Evolutionary conservation across 1,140 invertebrate species (phyloP), one percentile per base, ranked within the genome.

Genomic region (Acromyrmex heyeri): DNA sequence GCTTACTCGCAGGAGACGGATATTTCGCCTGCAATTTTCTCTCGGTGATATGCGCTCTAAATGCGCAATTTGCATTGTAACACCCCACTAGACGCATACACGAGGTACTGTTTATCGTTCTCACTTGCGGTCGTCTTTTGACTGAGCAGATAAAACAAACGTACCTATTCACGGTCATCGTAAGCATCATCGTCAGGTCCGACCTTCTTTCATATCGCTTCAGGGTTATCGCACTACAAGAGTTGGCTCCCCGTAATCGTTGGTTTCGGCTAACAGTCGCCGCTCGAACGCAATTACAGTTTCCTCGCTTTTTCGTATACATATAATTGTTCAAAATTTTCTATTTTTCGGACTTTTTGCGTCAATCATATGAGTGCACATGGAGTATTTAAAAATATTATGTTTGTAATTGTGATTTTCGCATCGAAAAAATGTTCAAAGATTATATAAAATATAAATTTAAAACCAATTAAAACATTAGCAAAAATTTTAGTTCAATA

Each of bases 151-250:
- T 50, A 50, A 73, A 86, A 69, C 61, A 50, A 34, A 14, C 59
- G 48, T 70, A 87, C 48, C 67, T 78, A 67, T 73, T 65, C 65
- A 64, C 61, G 78, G 65, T 48, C 79, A 55, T 24, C 53, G 18
- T 18, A 59, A 85, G 50, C 65, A 86, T 72, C 65, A 62, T 72
- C 53, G 24, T 61, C 59, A 57, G n/a, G 16, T 61, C 21, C 83
- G 90, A 91, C 90, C 90, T 88, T 78, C 34, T 27, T 64, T 61
- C 70, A 61, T 92, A 92, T 92, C 92, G 69, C 83, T 79, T 79
- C 69, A 91, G 91, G 92, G 92, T 93, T 93, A 93, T 93, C 92
- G 85, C 81, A 69, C 18, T 48, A 18, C 62, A 34, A 73, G 21
- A 73, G 24, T 53, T 30, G 14, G 27, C 18, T 27, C 6, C 48